Base-by-base conservation (phyloP, 2,888 invertebrate genomes). In the Pecten maximus region DNA sequence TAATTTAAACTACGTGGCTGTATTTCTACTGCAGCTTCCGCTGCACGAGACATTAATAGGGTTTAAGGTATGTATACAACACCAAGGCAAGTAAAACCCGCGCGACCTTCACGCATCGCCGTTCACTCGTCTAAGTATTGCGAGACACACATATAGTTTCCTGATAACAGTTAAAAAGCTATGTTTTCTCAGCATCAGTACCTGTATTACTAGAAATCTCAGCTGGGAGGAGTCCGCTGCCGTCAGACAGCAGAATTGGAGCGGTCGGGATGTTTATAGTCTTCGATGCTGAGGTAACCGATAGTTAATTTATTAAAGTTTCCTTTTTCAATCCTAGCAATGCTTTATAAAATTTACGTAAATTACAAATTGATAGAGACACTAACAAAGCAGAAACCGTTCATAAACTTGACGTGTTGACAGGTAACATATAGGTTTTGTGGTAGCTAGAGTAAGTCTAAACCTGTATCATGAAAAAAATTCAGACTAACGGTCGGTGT, bases 11-110 rank as follows among this genome's bases (percentile, higher is more conserved):
- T 74, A 35, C 74, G 12, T 74, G 74, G 74, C 35, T 74, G 74
- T 74, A 74, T 74, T 74, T 74, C 35, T 74, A 74, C 10, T 74
- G 74, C 74, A 74, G 28, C 74, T 74, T 74, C 74, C 35, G 28
- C 35, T 28, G 35, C 74, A 74, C 35, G 28, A 6, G 74, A 74
- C 74, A 74, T 74, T 74, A 35, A 74, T 74, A 74, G 74, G 74
- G 10, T 28, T 35, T 74, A 10, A 74, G 74, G 74, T 74, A 74
- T 74, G 74, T 74, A 74, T 23, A 60, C 23, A 60, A 60, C 74
- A 35, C 74, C 28, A 74, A 28, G 35, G 74, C 28, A 74, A 74
- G 35, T 74, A 74, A 74, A 28, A 74, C 74, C 35, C 2, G 74
- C 35, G 35, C 28, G 74, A 74, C 74, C 74, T 74, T 74, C 74